Evolutionary conservation across 1,140 invertebrate genomes (phyloP), one percentile per base, ranked within the genome.

Genomic region (Neomicropteryx cornuta): DNA sequence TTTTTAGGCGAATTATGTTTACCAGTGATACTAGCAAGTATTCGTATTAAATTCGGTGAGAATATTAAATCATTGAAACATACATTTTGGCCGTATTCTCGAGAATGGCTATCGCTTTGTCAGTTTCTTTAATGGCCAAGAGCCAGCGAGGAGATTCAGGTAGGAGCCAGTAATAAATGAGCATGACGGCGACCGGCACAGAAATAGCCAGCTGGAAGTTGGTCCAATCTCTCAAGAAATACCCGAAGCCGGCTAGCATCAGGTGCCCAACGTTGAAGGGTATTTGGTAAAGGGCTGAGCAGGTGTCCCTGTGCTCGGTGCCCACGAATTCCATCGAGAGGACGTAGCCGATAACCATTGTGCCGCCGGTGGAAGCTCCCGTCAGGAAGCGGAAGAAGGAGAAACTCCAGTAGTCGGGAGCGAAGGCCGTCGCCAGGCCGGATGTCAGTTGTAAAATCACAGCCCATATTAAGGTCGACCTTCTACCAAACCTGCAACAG

Each of bases 121-220:
- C 66, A 14, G 73, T 67, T 41, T 67, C 66, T 3, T 75, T 72
- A 16, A 72, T 58, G 4, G 73, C 68, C 23, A 79, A 54, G 18
- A 82, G 62, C 80, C 80, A 83, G 40, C 79, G 59, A 3, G 79
- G 76, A 18, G 77, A 79, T 53, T 82, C 79, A 20, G 81, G 75
- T 48, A 82, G 57, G 17, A 81, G 61, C 65, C 76, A 75, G 45
- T 72, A 72, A 44, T 62, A 70, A 1, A 52, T 53, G 8, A 77
- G 35, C 19, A 76, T 54, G 17, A 73, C 23, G 20, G 71, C 42
- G 10, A 66, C 60, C 3, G 75, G 72, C 11, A 72, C 17, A 3
- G 73, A 67, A 18, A 76, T 63, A 0, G 68, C 66, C 19, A 77
- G 48, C 50, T 76, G 70, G 20, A 77, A 68, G n/a, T 58, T 48